These are phyloP conservation scores for Sternotherus odoratus DNA, from an alignment of 2,797 vertebrate genomes.

Conservation along the genomic window DNA sequence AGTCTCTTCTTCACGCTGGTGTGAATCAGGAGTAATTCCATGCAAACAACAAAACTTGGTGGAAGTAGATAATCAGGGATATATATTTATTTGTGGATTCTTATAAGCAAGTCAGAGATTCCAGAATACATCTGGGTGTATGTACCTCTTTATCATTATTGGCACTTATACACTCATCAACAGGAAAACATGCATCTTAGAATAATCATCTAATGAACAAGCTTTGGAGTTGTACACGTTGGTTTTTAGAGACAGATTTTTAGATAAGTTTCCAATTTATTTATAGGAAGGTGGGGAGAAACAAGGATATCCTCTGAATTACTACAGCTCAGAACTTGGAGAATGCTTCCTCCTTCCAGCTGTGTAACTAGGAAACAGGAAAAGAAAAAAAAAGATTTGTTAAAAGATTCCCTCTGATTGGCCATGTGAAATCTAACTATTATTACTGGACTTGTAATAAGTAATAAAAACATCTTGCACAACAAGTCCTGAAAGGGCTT, in stretches of 20 bases:
- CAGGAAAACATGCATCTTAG: background rate
- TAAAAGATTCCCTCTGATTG: conserved; percentile 35
- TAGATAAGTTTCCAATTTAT: conserved; percentile 71
- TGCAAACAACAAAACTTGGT: background rate
- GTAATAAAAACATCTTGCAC: background rate
- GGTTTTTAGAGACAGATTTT: conserved; percentile 42
- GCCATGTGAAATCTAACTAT: conserved; percentile 43
- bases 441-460: background rate
- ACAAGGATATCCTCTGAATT: conserved; percentile 80
- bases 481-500: background rate
- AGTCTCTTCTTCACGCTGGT: background rate
- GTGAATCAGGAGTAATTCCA: background rate
- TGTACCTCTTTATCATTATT: background rate
- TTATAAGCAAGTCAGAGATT: background rate
- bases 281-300: conserved; percentile 77
- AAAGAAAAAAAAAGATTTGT: conserved; percentile 71
- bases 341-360: conserved; percentile 76
- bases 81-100: fast-evolving
- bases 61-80: background rate
- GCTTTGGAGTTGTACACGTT: background rate
- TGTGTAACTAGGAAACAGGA: conserved; percentile 77
- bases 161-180: conserved; percentile 1
- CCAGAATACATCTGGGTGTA: background rate
- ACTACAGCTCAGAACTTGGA: conserved; percentile 67
- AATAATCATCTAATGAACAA: background rate